Percentiles rank a stretch among this genome's conserved stretches.
Conservation (phyloP, 2,888 invertebrate genomes). For the Scaptomyza tumidula region DNA sequence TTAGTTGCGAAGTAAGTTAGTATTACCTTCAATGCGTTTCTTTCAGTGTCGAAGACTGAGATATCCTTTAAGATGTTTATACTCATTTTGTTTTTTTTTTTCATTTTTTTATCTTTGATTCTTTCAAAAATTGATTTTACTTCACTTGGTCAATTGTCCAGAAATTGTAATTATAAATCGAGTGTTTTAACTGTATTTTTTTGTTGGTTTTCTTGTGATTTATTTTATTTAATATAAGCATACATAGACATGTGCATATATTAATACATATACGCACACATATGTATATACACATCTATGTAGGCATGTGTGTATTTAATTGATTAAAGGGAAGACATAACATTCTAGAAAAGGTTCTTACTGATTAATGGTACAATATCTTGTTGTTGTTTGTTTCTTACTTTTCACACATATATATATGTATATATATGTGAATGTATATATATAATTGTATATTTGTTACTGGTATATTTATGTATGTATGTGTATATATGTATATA, state of each 20-base stretch:
- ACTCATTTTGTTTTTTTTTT: too few species aligned
- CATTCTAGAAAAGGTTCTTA: conserved; percentile 80
- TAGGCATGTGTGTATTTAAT: conserved; percentile 49
- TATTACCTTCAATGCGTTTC: conserved; percentile 14
- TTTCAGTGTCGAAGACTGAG: conserved; percentile 6
- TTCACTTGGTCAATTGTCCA: conserved; percentile 42
- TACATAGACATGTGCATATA: conserved; percentile 21
- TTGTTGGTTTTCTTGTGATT: conserved; percentile 15
- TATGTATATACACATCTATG: conserved; percentile 15
- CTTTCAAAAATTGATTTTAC: not conserved
- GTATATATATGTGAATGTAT: conserved; percentile 39
- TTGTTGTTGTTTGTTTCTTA: conserved; percentile 18
- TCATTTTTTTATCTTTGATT: too few species aligned
- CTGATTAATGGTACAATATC: conserved; percentile 61
- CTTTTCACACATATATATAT: conserved; percentile 37
- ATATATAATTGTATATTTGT: conserved; percentile 67
- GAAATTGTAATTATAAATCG: conserved; percentile 28
- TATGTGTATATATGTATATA: conserved; percentile 36
- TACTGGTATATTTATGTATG: conserved; percentile 50
- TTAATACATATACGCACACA: conserved; percentile 6
- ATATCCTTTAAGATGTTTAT: too few species aligned
- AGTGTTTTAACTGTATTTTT: conserved; percentile 24
- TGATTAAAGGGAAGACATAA: conserved; percentile 79
- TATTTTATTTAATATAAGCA: too few species aligned
- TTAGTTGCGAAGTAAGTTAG: conserved; percentile 30